Conservation (phyloP, 2,797 vertebrate species). For the Phalanger gymnotis region DNA sequence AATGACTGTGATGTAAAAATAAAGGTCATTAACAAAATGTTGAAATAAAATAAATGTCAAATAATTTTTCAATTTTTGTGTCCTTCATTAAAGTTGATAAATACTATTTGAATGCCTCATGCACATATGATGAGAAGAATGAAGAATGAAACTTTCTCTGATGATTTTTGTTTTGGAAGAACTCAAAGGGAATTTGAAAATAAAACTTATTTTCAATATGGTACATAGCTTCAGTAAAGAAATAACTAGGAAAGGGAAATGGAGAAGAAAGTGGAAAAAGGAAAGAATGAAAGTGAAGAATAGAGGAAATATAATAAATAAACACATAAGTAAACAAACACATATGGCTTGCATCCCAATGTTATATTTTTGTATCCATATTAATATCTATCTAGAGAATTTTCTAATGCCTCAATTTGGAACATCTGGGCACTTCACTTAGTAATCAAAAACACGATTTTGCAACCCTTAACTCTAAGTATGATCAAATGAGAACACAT, state of each 20-base stretch:
- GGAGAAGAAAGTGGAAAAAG: not conserved
- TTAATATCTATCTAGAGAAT: too few relatives aligned
- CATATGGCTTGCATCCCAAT: not conserved
- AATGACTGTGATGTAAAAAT: not conserved
- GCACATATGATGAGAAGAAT: not conserved
- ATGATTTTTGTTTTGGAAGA: not conserved
- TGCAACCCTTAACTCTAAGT: too few relatives aligned
- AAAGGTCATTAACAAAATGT: not conserved
- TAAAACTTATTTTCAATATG: not conserved
- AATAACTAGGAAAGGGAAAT: not conserved
- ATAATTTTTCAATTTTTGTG: not conserved
- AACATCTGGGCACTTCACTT: too few relatives aligned
- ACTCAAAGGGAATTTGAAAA: slow-evolving; percentile 4
- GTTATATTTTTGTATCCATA: too few relatives aligned
- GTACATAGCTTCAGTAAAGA: not conserved
- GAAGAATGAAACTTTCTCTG: not conserved
- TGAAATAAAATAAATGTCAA: not conserved
- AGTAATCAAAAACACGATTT: too few relatives aligned
- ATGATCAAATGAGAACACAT: too few relatives aligned
- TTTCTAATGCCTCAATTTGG: too few relatives aligned
- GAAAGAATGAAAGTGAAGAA: not conserved
- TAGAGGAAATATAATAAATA: not conserved
- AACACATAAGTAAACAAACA: not conserved
- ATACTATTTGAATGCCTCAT: not conserved
- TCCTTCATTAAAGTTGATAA: not conserved